Evolutionary conservation across 2,888 invertebrate genomes (phyloP), one percentile per base, ranked within the genome.

Genomic region (Lasioglossum lativentre): DNA sequence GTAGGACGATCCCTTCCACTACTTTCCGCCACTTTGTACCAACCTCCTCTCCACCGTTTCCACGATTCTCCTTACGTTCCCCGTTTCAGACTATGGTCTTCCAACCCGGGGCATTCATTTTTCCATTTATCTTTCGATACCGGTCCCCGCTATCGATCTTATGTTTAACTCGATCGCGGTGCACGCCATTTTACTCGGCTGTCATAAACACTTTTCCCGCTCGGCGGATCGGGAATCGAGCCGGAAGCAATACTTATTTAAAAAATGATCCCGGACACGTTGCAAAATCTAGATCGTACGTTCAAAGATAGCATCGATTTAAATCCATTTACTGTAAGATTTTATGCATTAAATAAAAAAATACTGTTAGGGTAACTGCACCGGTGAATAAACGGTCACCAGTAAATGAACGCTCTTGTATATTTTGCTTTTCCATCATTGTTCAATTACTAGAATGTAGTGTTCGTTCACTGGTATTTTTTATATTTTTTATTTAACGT

Each of bases 21-120:
- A 56, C 73, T 83, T 76, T 73, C 73, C 72, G 66, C 83, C 85
- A 83, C 73, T 85, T 85, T 78, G 83, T 85, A 80, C 70, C 70
- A 14, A 40, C 38, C 38, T 70, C n/a, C 12, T 70, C 40, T 70
- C 40, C 14, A 40, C 38, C 70, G 40, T 70, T 70, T 68, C 68
- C 40, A 70, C 40, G 38, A 30, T n/a, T 52, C 40, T 10, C 14
- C 23, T 30, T n/a, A 40, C 56, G 34, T 52, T 81, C 30, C 73
- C 14, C 66, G n/a, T 45, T 52, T 14, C 74, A 42, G 40, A 56
- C 83, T 78, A 83, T 85, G 78, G 71, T 83, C 78, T 66, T n/a
- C 75, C 56, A 40, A 52, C 78, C 78, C 78, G 75, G 27, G 83
- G 78, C 78, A 72, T 78, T 83, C 83, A 83, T 78, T 83, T 85